phyloP scores from a whole-genome alignment of 2,113 vertebrate species.

The Pagrus major region DNA sequence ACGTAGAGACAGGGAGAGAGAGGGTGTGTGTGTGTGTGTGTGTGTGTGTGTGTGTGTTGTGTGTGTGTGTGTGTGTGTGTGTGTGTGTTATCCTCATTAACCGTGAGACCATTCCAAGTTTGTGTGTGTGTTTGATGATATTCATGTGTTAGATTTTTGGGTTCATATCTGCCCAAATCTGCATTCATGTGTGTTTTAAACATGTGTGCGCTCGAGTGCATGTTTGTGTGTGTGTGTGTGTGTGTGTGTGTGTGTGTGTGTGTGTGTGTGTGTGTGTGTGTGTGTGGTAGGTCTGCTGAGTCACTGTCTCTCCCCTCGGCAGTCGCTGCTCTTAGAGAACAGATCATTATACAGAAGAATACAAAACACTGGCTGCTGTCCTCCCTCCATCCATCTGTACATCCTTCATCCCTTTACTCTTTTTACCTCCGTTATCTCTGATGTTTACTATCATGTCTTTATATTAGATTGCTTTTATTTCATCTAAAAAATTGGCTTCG shows the following conservation, averaged over 20 bases:
- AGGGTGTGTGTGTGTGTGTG: not conserved
- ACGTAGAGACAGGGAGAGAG: not conserved
- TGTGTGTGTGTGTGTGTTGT: not conserved
- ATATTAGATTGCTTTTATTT: not conserved
- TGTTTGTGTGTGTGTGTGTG: slow-evolving; percentile 3
- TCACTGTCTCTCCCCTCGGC: slow-evolving; percentile 62
- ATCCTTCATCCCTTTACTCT: not conserved
- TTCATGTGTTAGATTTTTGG: slow-evolving; percentile 26
- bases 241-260: slow-evolving; percentile 1
- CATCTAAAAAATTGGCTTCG: too few species aligned
- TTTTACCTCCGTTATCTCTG: not conserved
- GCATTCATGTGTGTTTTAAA: slow-evolving; percentile 21
- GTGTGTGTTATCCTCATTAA: slow-evolving; percentile 53
- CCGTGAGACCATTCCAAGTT: slow-evolving; percentile 12
- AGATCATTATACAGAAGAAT: slow-evolving; percentile 58
- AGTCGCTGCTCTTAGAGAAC: slow-evolving; percentile 60
- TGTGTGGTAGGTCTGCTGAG: slow-evolving; percentile 57
- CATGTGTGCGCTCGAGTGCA: too few species aligned
- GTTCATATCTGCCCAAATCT: slow-evolving; percentile 34
- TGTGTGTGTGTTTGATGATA: slow-evolving; percentile 28
- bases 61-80: slow-evolving; percentile 29
- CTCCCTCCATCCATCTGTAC: slow-evolving; percentile 23
- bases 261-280: slow-evolving; percentile 11
- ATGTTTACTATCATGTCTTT: not conserved
- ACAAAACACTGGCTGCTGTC: slow-evolving; percentile 36